Evolutionary conservation across 1,140 invertebrate species (phyloP), one percentile per base, ranked within the genome.

Genomic region (Cydia strobilella): DNA sequence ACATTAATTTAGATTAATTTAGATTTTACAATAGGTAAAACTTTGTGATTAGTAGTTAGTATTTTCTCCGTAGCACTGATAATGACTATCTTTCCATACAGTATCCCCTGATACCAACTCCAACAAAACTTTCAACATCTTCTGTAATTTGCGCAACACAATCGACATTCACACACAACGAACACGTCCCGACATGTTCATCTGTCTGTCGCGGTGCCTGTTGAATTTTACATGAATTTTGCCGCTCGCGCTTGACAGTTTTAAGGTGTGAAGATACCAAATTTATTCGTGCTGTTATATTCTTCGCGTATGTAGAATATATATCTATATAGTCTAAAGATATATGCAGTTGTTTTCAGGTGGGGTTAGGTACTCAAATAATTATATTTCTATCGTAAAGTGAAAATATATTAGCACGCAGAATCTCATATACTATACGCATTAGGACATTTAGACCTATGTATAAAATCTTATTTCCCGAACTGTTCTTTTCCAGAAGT

Each of bases 221-320:
- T 35, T 69, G 65, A 69, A 69, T 69, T 69, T 69, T 69, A 69
- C 65, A 69, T 69, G 65, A 66, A 69, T 69, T 69, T 69, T 20
- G 31, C 27, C 65, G n/a, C 31, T 69, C 31, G 15, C 15, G 65
- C 65, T 35, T 69, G 65, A 69, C 65, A 69, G 65, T 23, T 69
- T 20, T 35, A 31, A 25, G 65, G 65, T 69, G 65, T 69, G 65
- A 69, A 69, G 31, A 39, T 35, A 23, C n/a, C 4, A 3, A 35
- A 39, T 69, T 69, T 69, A 69, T 69, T 18, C 15, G 9, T 23
- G 27, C 27, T 15, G n/a, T 69, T 25, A n/a, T 35, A 69, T 39
- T 9, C 13, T 35, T 35, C n/a, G 31, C 6, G 5, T 69, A 39
- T 69, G 63, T 65, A 63, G 62, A 35, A 35, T 7, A 35, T 35